phyloP scores from a whole-genome alignment of 2,797 vertebrate genomes.

The Cossypha polioptera region DNA sequence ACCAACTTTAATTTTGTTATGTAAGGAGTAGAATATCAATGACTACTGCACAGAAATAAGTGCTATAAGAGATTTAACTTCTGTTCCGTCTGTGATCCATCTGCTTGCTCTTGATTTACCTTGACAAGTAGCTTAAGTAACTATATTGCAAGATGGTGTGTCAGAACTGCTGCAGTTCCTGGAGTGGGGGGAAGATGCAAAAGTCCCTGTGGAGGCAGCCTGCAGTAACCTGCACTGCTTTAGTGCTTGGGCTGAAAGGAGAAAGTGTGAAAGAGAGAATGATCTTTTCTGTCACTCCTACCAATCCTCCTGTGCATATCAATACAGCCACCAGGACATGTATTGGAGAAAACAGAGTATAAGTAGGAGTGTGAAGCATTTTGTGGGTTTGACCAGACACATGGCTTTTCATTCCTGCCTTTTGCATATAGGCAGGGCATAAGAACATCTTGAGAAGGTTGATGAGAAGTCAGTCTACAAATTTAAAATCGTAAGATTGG shows the following conservation, averaged over 20 bases:
- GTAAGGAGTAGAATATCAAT: not conserved
- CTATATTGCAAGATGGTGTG: not conserved
- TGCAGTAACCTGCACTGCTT: not conserved
- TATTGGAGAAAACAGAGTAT: not conserved
- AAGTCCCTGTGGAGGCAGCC: not conserved
- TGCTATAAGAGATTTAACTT: not conserved
- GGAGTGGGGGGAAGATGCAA: not conserved
- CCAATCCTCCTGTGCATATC: not conserved
- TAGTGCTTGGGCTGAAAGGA: not conserved
- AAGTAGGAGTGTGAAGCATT: not conserved
- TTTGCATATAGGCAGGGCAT: not conserved
- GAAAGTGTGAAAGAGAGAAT: not conserved
- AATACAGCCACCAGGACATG: accelerated
- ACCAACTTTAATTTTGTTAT: not conserved
- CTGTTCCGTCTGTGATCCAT: not conserved
- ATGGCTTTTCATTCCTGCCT: not conserved
- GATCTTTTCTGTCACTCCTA: not conserved
- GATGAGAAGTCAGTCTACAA: not conserved
- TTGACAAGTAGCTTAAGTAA: not conserved
- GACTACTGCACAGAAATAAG: not conserved
- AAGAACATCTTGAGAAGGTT: not conserved
- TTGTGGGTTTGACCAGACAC: not conserved
- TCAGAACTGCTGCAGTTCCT: not conserved
- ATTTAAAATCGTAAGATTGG: not conserved
- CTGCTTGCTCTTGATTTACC: not conserved